Evolutionary conservation across 2,888 invertebrate species (phyloP), one percentile per base, ranked within the genome.

Genomic region (Drosophila recens): DNA sequence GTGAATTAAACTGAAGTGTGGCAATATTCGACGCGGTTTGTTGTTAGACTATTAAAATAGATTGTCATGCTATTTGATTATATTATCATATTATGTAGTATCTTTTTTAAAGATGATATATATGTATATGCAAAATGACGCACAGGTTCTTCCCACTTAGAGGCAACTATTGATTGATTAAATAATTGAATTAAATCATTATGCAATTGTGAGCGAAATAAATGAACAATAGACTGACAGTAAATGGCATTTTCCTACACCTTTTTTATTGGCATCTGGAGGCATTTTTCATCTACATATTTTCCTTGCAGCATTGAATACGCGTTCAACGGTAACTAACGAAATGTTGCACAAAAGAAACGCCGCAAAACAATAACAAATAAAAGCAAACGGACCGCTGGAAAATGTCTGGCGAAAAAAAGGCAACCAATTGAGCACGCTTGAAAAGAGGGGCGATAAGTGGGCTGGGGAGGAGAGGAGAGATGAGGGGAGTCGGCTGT

Each of bases 1-100:
- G 89, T 67, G 66, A 90, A 87, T 79, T 75, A 57, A 68, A 57
- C 61, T 48, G 17, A 83, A 89, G 77, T 86, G 81, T 89, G 89
- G 84, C 84, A 89, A 89, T 66, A 73, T 70, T 57, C 56, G 52
- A 46, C 33, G 45, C 40, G 48, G 38, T 49, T 42, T 42, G 30
- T 49, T 13, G 40, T 27, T 49, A 40, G 15, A 4, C 13, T 30
- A 49, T 40, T 42, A 5, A 17, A 15, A 49, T 13, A 40, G 27
- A 40, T 38, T 17, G 36, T n/a, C 38, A 49, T 30, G 13, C 6
- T 45, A 36, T n/a, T 57, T 45, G 11, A 11, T 57, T 57, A 27
- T 4, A 43, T 23, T 57, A 11, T 57, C 45, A 27, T 4, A 43
- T 23, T 57, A 43, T 34, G 20, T 53, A 15, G 27, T 40, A n/a